Percentiles rank a stretch among this genome's conserved stretches.
These are phyloP conservation scores for Drosophila colorata DNA, from an alignment of 2,888 invertebrate species.

Conservation along the genomic window DNA sequence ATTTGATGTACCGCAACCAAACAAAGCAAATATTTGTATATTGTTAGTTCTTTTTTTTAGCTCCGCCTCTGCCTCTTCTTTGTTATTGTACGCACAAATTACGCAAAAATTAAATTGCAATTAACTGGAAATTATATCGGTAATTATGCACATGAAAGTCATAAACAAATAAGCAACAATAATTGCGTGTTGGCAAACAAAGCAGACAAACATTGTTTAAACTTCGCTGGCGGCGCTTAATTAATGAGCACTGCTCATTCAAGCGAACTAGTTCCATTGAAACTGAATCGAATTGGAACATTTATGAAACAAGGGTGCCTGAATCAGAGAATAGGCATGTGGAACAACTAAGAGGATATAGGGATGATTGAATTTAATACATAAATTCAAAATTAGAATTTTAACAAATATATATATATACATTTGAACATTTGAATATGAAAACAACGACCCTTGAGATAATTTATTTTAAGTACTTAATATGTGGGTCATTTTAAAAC, in stretches of 20 bases:
- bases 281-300: not conserved
- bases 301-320: too few species aligned
- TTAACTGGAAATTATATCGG: conserved; percentile 72
- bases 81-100: conserved; percentile 49
- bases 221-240: conserved; percentile 7
- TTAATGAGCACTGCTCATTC: conserved; percentile 13
- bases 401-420: not conserved
- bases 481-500: not conserved
- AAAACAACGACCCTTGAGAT: not conserved
- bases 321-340: too few species aligned
- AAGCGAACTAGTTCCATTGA: conserved; percentile 19
- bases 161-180: conserved; percentile 64
- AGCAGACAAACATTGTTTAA: conserved; percentile 25
- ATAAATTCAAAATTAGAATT: not conserved
- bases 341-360: too few species aligned
- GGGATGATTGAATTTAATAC: too few species aligned
- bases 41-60: conserved; percentile 19
- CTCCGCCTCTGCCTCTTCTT: not conserved
- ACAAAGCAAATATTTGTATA: conserved; percentile 47
- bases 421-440: too few species aligned
- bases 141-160: conserved; percentile 71
- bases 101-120: conserved; percentile 71
- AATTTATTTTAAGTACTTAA: not conserved
- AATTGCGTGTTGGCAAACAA: conserved; percentile 54
- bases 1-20: conserved; percentile 53